Conservation (phyloP, 2,113 vertebrate genomes). For the Onychorhynchus coronatus region DNA sequence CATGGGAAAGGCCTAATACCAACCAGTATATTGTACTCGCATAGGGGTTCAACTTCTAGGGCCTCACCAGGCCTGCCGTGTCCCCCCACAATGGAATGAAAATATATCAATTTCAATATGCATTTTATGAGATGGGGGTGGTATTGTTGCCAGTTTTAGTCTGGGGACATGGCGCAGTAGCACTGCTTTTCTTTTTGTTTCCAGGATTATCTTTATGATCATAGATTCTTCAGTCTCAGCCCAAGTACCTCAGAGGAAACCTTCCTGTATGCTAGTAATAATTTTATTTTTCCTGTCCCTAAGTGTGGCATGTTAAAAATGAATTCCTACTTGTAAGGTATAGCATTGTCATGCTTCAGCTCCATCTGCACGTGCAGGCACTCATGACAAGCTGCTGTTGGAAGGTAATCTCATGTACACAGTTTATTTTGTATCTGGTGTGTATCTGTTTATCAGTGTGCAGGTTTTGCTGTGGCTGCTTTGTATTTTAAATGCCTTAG, state of each 20-base stretch:
- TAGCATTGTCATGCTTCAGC: background rate
- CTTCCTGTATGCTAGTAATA: background rate
- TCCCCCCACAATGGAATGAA: background rate
- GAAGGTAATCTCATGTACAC: background rate
- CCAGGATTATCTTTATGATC: background rate
- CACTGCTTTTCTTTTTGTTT: background rate
- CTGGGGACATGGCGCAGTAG: background rate
- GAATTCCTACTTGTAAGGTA: background rate
- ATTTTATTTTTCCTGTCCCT: background rate
- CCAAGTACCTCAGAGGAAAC: background rate
- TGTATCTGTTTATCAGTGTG: background rate
- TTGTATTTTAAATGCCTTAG: background rate
- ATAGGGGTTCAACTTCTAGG: too few species aligned
- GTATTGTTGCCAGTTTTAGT: background rate
- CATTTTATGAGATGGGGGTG: background rate
- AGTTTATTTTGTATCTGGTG: background rate
- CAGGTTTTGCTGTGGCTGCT: background rate
- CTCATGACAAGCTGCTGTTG: background rate
- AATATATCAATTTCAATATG: background rate
- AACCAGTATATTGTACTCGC: too few species aligned
- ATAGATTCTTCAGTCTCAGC: background rate
- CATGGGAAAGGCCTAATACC: too few species aligned
- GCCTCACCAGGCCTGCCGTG: too few species aligned
- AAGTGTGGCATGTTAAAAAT: background rate
- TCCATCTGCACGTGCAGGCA: background rate